Percentiles rank a stretch among this genome's conserved stretches.
phyloP scores from a whole-genome alignment of 2,888 invertebrate genomes.

The Megamerina dolium region DNA sequence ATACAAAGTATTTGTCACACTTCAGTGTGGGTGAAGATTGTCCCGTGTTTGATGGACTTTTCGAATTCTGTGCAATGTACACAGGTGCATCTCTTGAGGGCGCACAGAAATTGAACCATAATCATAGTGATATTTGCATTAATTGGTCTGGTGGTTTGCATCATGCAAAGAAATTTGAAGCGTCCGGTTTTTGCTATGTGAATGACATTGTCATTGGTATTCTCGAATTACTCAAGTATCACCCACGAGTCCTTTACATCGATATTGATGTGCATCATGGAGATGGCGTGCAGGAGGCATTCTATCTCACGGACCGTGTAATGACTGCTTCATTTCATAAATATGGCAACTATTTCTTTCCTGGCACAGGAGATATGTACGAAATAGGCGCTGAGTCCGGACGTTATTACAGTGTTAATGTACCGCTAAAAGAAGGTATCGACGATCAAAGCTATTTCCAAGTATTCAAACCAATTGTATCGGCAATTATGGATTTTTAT shows the following conservation, averaged over 20 bases:
- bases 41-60: slow-evolving; percentile 91
- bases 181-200: slow-evolving; percentile 97
- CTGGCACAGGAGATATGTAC: slow-evolving; percentile 98
- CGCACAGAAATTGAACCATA: slow-evolving; percentile 91
- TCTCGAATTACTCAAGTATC: slow-evolving; percentile 86
- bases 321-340: slow-evolving; percentile 99
- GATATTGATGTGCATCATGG: slow-evolving; percentile 97
- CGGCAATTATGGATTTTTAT: slow-evolving; percentile 92
- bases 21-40: slow-evolving; percentile 99
- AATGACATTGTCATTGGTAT: slow-evolving; percentile 99
- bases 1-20: slow-evolving; percentile 85
- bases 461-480: slow-evolving; percentile 91
- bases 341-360: slow-evolving; percentile 96
- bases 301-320: slow-evolving; percentile 93
- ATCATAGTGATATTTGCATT: slow-evolving; percentile 93
- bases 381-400: slow-evolving; percentile 96
- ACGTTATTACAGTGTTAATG: slow-evolving; percentile 95
- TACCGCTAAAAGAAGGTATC: slow-evolving; percentile 95
- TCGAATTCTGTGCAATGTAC: slow-evolving; percentile 97
- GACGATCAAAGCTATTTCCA: slow-evolving; percentile 89
- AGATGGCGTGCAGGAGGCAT: slow-evolving; percentile 96
- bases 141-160: slow-evolving; percentile 99
- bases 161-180: slow-evolving; percentile 98
- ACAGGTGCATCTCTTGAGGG: slow-evolving; percentile 97
- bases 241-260: slow-evolving; percentile 91